Conservation (phyloP, 2,888 invertebrate genomes). For the Yponomeuta cagnagella region DNA sequence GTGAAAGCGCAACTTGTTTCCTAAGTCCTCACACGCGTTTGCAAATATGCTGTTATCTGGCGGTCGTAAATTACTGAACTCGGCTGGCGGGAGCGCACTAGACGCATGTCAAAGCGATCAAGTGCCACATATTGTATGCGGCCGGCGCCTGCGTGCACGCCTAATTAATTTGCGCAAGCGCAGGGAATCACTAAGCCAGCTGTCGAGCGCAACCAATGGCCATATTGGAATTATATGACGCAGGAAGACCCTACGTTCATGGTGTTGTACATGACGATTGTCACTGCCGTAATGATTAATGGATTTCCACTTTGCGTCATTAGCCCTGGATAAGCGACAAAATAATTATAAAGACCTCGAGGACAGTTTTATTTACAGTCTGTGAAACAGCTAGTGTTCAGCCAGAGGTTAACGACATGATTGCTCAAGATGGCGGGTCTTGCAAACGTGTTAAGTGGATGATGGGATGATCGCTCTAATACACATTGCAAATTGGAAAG, state of each 20-base stretch:
- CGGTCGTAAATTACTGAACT: conserved; percentile 1
- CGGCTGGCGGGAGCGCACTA: conserved; percentile 4
- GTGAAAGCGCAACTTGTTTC: not conserved
- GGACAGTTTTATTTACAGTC: conserved; percentile 2
- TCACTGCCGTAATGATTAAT: not conserved
- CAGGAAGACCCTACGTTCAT: conserved; percentile 22
- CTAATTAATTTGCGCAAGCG: conserved; percentile 53
- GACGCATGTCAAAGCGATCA: conserved; percentile 18
- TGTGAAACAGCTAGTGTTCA: conserved; percentile 22
- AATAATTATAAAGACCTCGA: not conserved
- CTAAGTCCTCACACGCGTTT: not conserved
- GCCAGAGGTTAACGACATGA: conserved; percentile 66
- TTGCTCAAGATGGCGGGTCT: conserved; percentile 61
- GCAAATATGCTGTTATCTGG: not conserved
- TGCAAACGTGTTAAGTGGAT: conserved; percentile 68
- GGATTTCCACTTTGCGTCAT: conserved; percentile 11
- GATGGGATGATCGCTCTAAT: conserved; percentile 43
- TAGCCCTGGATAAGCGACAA: not conserved
- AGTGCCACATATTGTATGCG: conserved; percentile 11
- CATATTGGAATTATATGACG: conserved; percentile 49
- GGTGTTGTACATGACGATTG: conserved; percentile 1
- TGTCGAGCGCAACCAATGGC: conserved; percentile 51
- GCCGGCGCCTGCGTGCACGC: conserved; percentile 33
- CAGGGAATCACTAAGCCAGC: conserved; percentile 57
- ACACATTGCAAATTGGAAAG: conserved; percentile 21